Conservation (phyloP, 2,113 vertebrate genomes). For the Benitochromis conjunctus region DNA sequence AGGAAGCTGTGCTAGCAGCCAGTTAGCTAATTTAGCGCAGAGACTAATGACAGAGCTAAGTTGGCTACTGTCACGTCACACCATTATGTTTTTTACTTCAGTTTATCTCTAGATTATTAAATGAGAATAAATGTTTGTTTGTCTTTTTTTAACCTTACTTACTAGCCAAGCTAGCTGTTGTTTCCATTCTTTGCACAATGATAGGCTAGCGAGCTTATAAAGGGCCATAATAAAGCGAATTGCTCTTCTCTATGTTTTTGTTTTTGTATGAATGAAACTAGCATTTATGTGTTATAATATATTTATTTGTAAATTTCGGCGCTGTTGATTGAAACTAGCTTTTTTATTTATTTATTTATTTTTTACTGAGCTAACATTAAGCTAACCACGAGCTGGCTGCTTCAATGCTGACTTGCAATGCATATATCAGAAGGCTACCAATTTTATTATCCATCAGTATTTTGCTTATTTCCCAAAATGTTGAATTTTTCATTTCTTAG, state of each 20-base stretch:
- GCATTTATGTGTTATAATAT: no score
- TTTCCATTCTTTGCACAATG: neutral
- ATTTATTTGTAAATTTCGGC: neutral
- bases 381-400: neutral
- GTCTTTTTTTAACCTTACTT: neutral
- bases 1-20: neutral
- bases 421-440: neutral
- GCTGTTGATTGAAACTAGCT: neutral
- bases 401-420: rapidly evolving
- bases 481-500: neutral
- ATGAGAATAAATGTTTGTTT: neutral
- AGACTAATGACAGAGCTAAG: neutral
- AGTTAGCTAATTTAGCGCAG: neutral
- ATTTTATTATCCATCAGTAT: neutral
- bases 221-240: neutral
- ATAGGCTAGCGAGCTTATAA: neutral
- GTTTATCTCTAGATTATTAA: neutral
- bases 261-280: neutral
- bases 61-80: neutral
- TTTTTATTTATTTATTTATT: neutral
- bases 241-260: neutral
- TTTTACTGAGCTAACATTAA: neutral
- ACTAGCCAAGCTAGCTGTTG: neutral
- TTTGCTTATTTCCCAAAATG: neutral
- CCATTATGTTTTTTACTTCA: neutral